phyloP scores from a whole-genome alignment of 2,888 invertebrate species.

The Lepidocyrtoides sp. region DNA sequence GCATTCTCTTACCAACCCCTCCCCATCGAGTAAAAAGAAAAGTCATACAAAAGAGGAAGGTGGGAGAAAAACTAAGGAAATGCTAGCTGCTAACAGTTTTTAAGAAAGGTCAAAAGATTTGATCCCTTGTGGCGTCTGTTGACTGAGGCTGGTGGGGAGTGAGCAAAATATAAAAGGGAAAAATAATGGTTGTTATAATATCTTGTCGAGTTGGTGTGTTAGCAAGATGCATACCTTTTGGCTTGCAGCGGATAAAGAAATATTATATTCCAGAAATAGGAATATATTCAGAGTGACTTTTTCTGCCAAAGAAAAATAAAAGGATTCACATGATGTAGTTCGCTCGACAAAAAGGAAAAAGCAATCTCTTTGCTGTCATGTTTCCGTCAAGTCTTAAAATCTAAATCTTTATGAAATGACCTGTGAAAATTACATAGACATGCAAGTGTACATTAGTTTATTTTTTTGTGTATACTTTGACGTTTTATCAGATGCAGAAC shows the following conservation, averaged over 20 bases:
- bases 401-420: slow-evolving; percentile 56
- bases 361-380: slow-evolving; percentile 65
- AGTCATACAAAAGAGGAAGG: background rate
- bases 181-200: background rate
- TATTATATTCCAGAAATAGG: background rate
- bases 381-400: slow-evolving; percentile 53
- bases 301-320: background rate
- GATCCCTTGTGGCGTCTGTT: slow-evolving; percentile 63
- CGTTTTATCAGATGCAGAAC: background rate
- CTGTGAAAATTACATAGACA: background rate
- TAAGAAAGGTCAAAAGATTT: slow-evolving; percentile 68
- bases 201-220: background rate
- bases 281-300: background rate
- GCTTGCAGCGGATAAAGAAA: background rate
- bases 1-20: background rate
- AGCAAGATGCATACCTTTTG: background rate
- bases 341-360: background rate
- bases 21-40: no score
- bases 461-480: background rate
- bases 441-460: background rate
- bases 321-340: slow-evolving; percentile 4
- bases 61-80: background rate
- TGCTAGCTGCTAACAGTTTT: slow-evolving; percentile 21
- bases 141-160: background rate
- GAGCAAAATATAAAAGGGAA: background rate